phyloP scores from a whole-genome alignment of 2,797 vertebrate species.

The Crax fasciolata region DNA sequence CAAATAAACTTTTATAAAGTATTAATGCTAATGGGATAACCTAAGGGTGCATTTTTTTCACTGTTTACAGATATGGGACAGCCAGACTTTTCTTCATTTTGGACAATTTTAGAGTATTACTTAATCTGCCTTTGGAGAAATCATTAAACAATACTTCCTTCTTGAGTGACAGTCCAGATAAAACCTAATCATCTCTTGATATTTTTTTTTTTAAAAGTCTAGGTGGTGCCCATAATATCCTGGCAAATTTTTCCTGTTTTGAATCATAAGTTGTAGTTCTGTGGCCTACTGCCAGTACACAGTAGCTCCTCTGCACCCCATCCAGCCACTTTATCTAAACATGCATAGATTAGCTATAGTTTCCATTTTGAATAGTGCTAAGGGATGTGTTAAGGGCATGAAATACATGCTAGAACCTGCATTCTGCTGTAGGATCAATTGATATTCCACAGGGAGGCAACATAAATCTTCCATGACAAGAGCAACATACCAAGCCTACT shows the following conservation, averaged over 20 bases:
- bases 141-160: not conserved
- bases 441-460: not conserved
- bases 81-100: not conserved
- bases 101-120: not conserved
- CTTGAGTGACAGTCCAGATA: not conserved
- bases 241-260: not conserved
- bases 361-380: not conserved
- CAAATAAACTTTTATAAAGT: not conserved
- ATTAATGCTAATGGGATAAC: not conserved
- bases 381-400: not conserved
- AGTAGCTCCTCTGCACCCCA: not conserved
- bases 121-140: not conserved
- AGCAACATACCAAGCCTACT: not conserved
- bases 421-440: not conserved
- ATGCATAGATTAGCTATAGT: not conserved
- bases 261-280: not conserved
- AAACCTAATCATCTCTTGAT: not conserved
- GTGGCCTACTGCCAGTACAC: not conserved
- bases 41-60: not conserved
- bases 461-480: slow-evolving; percentile 2
- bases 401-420: not conserved
- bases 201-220: not conserved
- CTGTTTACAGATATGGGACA: rapidly evolving
- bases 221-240: not conserved
- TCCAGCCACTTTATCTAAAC: not conserved